These are phyloP conservation scores for Eulemur albifrons DNA, from an alignment of 2,797 vertebrate species.

Conservation along the genomic window DNA sequence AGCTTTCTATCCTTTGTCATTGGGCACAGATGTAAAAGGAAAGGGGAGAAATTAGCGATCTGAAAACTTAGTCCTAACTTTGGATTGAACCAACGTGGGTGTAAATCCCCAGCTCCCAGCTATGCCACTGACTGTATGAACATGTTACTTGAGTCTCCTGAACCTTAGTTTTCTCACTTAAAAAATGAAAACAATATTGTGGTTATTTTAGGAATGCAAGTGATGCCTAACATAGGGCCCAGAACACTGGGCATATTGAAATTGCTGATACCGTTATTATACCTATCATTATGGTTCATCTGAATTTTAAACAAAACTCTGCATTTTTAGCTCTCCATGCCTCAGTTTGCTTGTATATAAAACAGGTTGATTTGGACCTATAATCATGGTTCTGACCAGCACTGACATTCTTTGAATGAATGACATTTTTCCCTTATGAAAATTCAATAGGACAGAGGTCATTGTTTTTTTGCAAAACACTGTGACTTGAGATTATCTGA, in stretches of 20 bases:
- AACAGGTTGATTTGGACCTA: not conserved
- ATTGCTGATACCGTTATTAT: not conserved
- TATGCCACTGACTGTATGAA: not conserved
- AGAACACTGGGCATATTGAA: not conserved
- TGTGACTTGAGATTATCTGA: not conserved
- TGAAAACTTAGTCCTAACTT: not conserved
- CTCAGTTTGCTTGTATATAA: not conserved
- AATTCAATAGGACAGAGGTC: not conserved
- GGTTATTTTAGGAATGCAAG: not conserved
- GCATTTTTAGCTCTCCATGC: not conserved
- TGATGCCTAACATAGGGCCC: not conserved
- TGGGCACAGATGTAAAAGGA: not conserved
- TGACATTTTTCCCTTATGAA: slow-evolving; percentile 20
- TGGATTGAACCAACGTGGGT: not conserved
- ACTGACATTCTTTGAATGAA: not conserved
- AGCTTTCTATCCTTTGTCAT: not conserved
- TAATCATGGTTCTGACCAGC: not conserved
- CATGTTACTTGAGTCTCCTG: not conserved
- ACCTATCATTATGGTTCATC: not conserved
- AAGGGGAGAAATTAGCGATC: not conserved
- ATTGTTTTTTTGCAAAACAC: not conserved
- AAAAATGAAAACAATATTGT: slow-evolving; percentile 16
- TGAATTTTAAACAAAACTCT: not conserved
- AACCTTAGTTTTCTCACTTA: not conserved
- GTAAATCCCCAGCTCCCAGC: not conserved